phyloP scores from a whole-genome alignment of 2,888 invertebrate species.

The Noctua fimbriata region DNA sequence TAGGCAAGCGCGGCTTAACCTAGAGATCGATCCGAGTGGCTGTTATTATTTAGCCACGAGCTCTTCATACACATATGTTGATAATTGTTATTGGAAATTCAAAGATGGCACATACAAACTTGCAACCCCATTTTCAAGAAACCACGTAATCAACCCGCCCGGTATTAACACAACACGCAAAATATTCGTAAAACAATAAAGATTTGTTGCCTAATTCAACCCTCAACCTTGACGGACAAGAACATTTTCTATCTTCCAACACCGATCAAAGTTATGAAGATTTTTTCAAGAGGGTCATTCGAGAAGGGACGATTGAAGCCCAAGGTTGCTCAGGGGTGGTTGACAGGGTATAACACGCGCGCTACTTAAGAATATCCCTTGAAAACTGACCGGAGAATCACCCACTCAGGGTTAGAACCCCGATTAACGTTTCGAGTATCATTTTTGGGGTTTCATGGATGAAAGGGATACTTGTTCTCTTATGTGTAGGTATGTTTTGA shows the following conservation, averaged over 20 bases:
- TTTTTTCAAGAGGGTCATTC: conserved; percentile 36
- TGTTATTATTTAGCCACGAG: too few species aligned
- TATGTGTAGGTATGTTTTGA: neutral
- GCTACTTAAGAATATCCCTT: conserved; percentile 12
- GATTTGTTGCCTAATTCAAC: neutral
- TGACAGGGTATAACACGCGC: conserved; percentile 13
- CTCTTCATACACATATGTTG: too few species aligned
- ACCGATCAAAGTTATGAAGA: conserved; percentile 43
- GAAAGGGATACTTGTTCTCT: neutral
- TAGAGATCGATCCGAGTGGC: too few species aligned
- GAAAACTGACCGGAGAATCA: conserved; percentile 38
- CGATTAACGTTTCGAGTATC: conserved; percentile 33
- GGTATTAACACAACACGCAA: neutral
- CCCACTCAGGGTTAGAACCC: conserved; percentile 2
- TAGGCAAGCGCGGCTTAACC: too few species aligned
- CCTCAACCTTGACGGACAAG: conserved; percentile 22
- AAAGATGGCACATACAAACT: too few species aligned
- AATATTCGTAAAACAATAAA: conserved; percentile 5
- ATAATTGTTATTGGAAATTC: too few species aligned
- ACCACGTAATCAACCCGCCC: neutral
- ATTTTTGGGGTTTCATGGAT: conserved; percentile 30
- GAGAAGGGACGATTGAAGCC: conserved; percentile 5
- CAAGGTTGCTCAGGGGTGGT: neutral
- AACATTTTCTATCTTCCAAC: neutral
- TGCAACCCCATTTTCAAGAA: too few species aligned